A percentile compares a stretch with the other conserved stretches of the same genome.
Evolutionary conservation across 2,888 invertebrate genomes (phyloP).

Genomic region (Epistrophella euchroma): DNA sequence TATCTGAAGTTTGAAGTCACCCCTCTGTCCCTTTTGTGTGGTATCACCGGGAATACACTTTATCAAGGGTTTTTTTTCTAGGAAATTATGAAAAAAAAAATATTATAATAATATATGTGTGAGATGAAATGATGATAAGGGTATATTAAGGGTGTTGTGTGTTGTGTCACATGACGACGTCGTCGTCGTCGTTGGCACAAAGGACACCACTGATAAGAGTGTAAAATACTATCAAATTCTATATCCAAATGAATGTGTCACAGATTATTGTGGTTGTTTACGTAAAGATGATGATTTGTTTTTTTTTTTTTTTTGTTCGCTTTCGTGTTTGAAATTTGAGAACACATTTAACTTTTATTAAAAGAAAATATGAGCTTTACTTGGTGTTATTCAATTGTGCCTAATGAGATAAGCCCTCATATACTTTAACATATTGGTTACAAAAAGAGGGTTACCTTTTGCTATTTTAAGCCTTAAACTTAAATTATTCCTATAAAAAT

Average conservation of each 20-base stretch:
- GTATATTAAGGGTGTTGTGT: conserved; percentile 47
- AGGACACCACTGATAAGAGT: conserved; percentile 30
- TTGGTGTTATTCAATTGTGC: neutral
- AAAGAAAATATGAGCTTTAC: neutral
- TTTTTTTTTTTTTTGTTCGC: conserved; percentile 4
- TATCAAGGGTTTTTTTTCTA: conserved; percentile 38
- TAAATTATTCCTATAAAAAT: no score
- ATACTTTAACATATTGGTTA: no score
- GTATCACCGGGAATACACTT: conserved; percentile 8
- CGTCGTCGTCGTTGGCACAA: conserved; percentile 3
- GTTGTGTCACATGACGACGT: conserved; percentile 26
- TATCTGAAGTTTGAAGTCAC: conserved; percentile 46
- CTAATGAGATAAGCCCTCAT: neutral
- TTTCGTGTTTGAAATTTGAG: conserved; percentile 20
- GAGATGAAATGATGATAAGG: conserved; percentile 38
- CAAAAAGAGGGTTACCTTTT: no score
- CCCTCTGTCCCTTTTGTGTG: conserved; percentile 41
- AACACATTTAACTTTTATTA: conserved; percentile 17
- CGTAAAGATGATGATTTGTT: conserved; percentile 16
- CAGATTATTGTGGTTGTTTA: conserved; percentile 27
- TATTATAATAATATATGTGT: conserved; percentile 25
- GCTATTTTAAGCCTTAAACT: no score
- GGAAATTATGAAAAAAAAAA: conserved; percentile 50
- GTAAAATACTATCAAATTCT: conserved; percentile 20
- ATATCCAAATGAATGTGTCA: conserved; percentile 22